Evolutionary conservation across 2,888 invertebrate genomes (phyloP).

Genomic region (Agelastica alni): DNA sequence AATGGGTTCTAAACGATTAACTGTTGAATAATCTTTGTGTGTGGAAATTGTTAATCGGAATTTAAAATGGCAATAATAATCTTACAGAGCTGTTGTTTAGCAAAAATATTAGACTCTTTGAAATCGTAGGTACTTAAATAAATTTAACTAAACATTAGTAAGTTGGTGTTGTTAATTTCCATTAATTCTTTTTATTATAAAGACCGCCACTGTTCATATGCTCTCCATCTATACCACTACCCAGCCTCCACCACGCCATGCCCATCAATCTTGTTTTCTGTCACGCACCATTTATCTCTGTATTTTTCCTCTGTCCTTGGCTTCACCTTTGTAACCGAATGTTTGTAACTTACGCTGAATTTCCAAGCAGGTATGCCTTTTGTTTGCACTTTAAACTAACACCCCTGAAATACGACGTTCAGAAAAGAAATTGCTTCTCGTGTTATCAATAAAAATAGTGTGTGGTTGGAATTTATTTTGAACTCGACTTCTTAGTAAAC

Average conservation of each 20-base stretch:
- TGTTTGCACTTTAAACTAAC: slow-evolving; percentile 41
- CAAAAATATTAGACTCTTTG: too few species aligned
- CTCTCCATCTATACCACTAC: slow-evolving; percentile 28
- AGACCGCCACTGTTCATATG: slow-evolving; percentile 9
- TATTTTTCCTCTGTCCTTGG: slow-evolving; percentile 53
- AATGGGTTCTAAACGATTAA: too few species aligned
- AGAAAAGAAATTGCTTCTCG: slow-evolving; percentile 28
- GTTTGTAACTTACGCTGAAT: slow-evolving; percentile 41
- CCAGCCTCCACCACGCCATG: slow-evolving; percentile 39
- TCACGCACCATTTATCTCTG: slow-evolving; percentile 57
- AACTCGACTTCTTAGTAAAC: not conserved
- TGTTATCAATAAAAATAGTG: slow-evolving; percentile 25
- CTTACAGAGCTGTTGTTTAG: too few species aligned
- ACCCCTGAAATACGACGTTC: slow-evolving; percentile 36
- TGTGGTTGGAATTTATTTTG: slow-evolving; percentile 10
- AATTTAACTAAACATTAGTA: too few species aligned
- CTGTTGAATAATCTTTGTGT: too few species aligned
- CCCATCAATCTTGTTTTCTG: slow-evolving; percentile 56
- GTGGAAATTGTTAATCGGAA: too few species aligned
- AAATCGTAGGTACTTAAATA: too few species aligned
- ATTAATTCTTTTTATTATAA: too few species aligned
- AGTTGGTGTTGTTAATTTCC: too few species aligned
- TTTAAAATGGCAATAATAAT: too few species aligned
- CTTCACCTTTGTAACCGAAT: slow-evolving; percentile 47
- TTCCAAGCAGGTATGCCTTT: slow-evolving; percentile 42